phyloP scores from a whole-genome alignment of 2,113 vertebrate genomes.

The Myrmecophaga tridactyla region DNA sequence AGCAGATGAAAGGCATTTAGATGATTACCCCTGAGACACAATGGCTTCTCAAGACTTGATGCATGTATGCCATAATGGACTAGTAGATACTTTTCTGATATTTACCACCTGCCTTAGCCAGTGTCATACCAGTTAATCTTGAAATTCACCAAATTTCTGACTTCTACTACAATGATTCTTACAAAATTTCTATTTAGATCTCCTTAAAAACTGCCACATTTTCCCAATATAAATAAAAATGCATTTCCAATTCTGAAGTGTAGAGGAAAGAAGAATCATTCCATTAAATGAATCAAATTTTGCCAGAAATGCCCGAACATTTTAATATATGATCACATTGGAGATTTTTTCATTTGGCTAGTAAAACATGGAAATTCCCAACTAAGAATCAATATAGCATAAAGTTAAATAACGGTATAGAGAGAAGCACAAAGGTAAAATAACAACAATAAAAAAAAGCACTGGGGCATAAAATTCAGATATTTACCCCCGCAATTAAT shows the following conservation, averaged over 20 bases:
- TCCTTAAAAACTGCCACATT: constrained; percentile 8
- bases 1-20: constrained; percentile 53
- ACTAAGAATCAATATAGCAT: neutral
- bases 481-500: neutral
- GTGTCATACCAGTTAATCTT: constrained; percentile 43
- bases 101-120: constrained; percentile 51
- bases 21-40: constrained; percentile 25
- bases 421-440: neutral
- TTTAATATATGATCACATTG: neutral
- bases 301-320: neutral
- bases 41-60: neutral
- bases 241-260: neutral
- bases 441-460: neutral
- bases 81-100: constrained; percentile 21
- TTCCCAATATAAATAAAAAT: neutral
- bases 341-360: neutral
- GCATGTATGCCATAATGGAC: neutral
- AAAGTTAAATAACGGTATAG: neutral
- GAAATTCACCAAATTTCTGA: constrained; percentile 52
- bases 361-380: constrained; percentile 19
- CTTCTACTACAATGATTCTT: neutral
- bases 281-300: neutral
- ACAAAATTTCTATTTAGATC: neutral
- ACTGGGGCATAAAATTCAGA: neutral
- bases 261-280: neutral